Evolutionary conservation across 2,797 vertebrate species (phyloP), one percentile per base, ranked within the genome.

Genomic region (Megalops cyprinoides): DNA sequence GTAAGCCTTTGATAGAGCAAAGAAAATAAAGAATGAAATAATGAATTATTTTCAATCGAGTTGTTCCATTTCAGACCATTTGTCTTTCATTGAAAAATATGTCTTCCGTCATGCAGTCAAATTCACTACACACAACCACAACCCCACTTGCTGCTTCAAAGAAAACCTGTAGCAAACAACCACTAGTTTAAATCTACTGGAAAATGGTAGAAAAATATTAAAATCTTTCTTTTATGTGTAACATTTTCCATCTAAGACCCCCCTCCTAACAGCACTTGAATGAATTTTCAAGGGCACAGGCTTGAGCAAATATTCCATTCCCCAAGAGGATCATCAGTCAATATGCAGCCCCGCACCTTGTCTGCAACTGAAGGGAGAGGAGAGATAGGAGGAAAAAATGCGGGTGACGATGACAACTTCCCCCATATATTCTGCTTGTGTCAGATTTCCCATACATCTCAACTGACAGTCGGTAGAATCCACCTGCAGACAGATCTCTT

Each of bases 241-340:
- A 28, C 58, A 28, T 62, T 55, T 20, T 55, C 53, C 23, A 8
- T 10, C 10, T 28, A 7, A 31, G 58, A 10, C 28, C 28, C n/a
- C 9, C 12, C 28, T 10, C 58, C 28, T 6, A 1, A 58, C 15
- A 58, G 55, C 85, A 84, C 85, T 78, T 86, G 86, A 92, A 92
- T 91, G 91, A 87, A 88, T 87, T 92, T 92, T 92, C 90, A 92
- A 93, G 91, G 90, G 85, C 87, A 90, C 83, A 84, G n/a, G 88
- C 89, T 91, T 89, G 82, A 84, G 86, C 88, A 92, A 92, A 93
- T 92, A 90, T 92, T 90, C 92, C 71, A 93, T 91, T 90, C 90
- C 85, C 87, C n/a, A n/a, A n/a, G n/a, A n/a, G n/a, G n/a, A n/a
- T n/a, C n/a, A n/a, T n/a, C n/a, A n/a, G n/a, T n/a, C n/a, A n/a